phyloP scores from a whole-genome alignment of 2,888 invertebrate genomes.

The Phortica okadai region DNA sequence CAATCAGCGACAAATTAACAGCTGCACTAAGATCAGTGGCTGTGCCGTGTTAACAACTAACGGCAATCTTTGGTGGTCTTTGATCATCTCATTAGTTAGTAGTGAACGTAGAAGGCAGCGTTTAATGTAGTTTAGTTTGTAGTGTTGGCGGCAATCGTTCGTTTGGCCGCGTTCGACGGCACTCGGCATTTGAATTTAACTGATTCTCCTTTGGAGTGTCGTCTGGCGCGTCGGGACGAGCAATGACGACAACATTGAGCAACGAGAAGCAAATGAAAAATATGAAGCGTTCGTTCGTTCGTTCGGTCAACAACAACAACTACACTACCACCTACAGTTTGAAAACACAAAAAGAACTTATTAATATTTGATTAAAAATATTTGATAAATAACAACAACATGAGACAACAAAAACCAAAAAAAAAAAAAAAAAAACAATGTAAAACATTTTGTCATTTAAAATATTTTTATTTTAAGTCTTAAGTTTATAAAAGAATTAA shows the following conservation, averaged over 20 bases:
- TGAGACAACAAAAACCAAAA: constrained; percentile 56
- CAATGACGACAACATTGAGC: not conserved
- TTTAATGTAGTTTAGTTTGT: constrained; percentile 22
- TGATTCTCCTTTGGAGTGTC: constrained; percentile 23
- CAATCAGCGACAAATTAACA: constrained; percentile 24
- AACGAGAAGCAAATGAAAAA: not conserved
- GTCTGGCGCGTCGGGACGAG: not conserved
- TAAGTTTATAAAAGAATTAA: constrained; percentile 76
- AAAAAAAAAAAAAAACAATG: constrained; percentile 57
- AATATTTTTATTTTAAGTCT: constrained; percentile 77
- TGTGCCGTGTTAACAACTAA: constrained; percentile 22
- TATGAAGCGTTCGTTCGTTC: constrained; percentile 15
- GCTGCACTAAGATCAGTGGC: constrained; percentile 28
- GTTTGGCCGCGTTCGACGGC: not conserved
- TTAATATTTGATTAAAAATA: constrained; percentile 22
- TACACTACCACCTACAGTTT: constrained; percentile 45
- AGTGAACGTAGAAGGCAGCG: constrained; percentile 18
- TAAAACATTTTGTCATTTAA: constrained; percentile 72
- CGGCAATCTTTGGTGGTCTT: not conserved
- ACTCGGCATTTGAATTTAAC: constrained; percentile 21
- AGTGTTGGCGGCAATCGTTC: not conserved
- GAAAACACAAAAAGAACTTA: constrained; percentile 37
- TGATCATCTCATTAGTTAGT: constrained; percentile 17
- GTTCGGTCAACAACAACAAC: constrained; percentile 41
- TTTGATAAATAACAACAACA: constrained; percentile 45